Evolutionary conservation across 2,888 invertebrate genomes (phyloP).

Genomic region (Holacanthella duospinosa): DNA sequence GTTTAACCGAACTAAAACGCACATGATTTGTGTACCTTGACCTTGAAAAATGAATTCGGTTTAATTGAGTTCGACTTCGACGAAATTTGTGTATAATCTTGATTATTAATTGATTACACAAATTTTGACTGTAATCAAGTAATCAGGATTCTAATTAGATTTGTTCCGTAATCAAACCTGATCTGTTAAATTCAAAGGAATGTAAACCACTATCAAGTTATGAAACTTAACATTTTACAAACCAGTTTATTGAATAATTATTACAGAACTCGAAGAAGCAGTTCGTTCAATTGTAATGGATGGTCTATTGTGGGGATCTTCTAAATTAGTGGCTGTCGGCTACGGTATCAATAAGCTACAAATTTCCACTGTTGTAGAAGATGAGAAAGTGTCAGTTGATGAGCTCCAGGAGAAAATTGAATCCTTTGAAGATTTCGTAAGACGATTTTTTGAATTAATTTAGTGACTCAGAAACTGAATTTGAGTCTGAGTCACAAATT

Average conservation of each 20-base stretch:
- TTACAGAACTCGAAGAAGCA: constrained; percentile 56
- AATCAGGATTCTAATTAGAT: too few relatives aligned
- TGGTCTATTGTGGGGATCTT: constrained; percentile 87
- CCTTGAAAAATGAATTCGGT: too few relatives aligned
- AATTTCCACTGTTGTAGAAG: constrained; percentile 85
- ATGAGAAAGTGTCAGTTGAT: constrained; percentile 87
- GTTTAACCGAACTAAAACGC: too few relatives aligned
- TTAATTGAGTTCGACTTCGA: too few relatives aligned
- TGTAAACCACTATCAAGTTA: too few relatives aligned
- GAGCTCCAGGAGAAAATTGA: constrained; percentile 78
- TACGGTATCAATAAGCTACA: constrained; percentile 87
- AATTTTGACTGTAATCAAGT: too few relatives aligned
- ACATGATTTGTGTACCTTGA: too few relatives aligned
- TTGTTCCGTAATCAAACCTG: too few relatives aligned
- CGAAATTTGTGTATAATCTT: too few relatives aligned
- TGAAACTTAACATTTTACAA: too few relatives aligned
- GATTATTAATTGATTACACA: too few relatives aligned
- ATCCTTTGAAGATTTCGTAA: constrained; percentile 66
- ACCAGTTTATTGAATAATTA: constrained; percentile 11
- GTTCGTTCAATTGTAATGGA: constrained; percentile 69
- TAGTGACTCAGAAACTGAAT: constrained; percentile 7
- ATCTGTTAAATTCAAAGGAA: too few relatives aligned
- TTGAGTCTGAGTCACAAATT: constrained; percentile 7
- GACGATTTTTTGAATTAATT: constrained; percentile 4
- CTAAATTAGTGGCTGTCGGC: constrained; percentile 71